Base-by-base conservation (phyloP, 2,888 invertebrate species). In the Neoaliturus tenellus region DNA sequence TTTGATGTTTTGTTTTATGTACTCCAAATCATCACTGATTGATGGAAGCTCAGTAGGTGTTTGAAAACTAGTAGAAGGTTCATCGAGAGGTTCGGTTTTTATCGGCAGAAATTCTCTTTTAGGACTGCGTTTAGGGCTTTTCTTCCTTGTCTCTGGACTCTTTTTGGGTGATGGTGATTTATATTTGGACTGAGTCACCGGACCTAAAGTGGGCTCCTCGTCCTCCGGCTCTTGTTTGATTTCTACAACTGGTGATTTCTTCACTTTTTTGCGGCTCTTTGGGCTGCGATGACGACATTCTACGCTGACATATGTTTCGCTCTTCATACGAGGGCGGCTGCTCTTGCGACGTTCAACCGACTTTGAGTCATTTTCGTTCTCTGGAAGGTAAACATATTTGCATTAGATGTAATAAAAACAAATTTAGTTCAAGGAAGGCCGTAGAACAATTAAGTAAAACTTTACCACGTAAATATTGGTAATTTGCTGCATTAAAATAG, bases 211-310 rank as follows among this genome's bases (percentile, higher is more conserved):
- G 25, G 39, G n/a, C 12, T 44, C 78, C 20, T 78, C 78, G 0
- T 78, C 78, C n/a, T 8, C 2, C 0, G 78, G 78, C 35, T 78
- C 78, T 55, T 78, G 55, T 78, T 78, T 78, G 17, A 78, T 78
- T 55, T 78, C 55, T 5, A 35, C 39, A 23, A 71, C 33, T 20
- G 55, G 33, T 33, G 10, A n/a, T 17, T 78, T 78, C 55, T 78
- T 78, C 31, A 78, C n/a, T 23, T 35, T 48, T 33, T 35, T 28
- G 0, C 55, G 51, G 12, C 33, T 78, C 31, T 78, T 78, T 14
- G 35, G n/a, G 14, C n/a, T 55, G 33, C 78, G 78, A 23, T 17
- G 55, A 33, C 78, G 78, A 55, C 78, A 78, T 31, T 78, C 78
- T 17, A 78, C 78, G 20, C 78, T 78, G 8, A 78, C 78, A n/a